Base-by-base conservation (phyloP, 2,888 invertebrate species). In the Hirtodrosophila duncani region DNA sequence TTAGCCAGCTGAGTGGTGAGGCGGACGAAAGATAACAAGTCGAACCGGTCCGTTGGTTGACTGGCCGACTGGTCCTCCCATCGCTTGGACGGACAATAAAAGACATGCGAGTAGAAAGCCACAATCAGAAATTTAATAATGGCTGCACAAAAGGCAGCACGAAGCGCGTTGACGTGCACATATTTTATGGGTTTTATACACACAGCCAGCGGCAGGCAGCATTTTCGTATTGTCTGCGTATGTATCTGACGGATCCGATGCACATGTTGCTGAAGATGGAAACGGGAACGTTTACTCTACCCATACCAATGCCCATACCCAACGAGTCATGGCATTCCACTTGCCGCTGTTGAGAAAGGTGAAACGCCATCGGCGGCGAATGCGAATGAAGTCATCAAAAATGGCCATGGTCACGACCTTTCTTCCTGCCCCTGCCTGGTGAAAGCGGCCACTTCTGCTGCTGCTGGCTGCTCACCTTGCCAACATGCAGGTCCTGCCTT, bases 41-140 rank as follows among this genome's bases (percentile, higher is more conserved):
- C 30, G 59, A 77, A 72, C 80, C 68, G 74, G 74, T 77, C 68
- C 36, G 63, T 50, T 48, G 38, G 38, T 45, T 39, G 14, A 34
- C 24, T 10, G 4, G 39, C 24, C 8, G 36, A 21, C 24, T 37
- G 13, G 13, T 18, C 16, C 10, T 5, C 10, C 13, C 13, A 20
- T 16, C 29, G 9, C 14, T 17, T 48, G 29, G 24, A 11, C 26
- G 44, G 51, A 42, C 51, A 48, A 33, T 11, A 46, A 50, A 61
- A 69, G 67, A 68, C 61, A 79, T 59, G 61, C 59, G 61, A 72
- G 67, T 75, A 67, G 80, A 83, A 80, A 83, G 77, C 80, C 82
- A 69, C 74, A 81, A 77, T 83, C 83, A 65, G 80, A 82, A 83
- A 81, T 77, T 77, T 67, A 83, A 81, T 83, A 80, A 81, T 83